A percentile compares a stretch with the other conserved stretches of the same genome.
Conservation (phyloP, 2,113 vertebrate species). For the human (Homo sapiens) region DNA sequence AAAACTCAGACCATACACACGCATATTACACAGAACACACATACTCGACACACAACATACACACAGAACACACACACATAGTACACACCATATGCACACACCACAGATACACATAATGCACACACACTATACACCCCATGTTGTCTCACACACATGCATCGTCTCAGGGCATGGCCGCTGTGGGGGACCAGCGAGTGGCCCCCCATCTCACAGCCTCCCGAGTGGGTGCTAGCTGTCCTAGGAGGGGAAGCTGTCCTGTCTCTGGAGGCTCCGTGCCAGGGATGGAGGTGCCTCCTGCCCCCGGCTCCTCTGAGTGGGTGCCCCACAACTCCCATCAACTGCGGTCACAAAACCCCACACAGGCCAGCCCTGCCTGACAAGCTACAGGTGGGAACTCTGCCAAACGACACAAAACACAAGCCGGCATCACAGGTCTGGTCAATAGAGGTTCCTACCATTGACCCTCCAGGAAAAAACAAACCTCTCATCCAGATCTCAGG, state of each 20-base stretch:
- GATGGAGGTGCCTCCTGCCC: no score
- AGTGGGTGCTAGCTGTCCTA: neutral
- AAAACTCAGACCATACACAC: no score
- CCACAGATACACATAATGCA: no score
- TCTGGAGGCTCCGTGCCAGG: no score
- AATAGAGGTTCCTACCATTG: accelerated
- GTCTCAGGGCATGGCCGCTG: neutral
- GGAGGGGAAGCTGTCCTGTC: neutral
- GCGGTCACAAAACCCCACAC: no score
- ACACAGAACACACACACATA: neutral
- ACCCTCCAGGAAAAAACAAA: neutral
- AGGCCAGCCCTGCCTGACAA: no score
- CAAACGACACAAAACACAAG: neutral
- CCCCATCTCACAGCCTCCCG: neutral
- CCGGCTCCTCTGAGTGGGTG: no score
- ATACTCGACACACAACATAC: no score
- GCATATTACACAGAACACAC: no score
- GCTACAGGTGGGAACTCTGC: neutral
- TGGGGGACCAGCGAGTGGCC: neutral
- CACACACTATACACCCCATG: no score
- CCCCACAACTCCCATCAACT: no score
- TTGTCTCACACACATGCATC: neutral
- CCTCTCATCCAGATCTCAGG: neutral
- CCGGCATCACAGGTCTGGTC: neutral
- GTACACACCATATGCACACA: no score